Evolutionary conservation across 2,888 invertebrate species (phyloP).

Genomic region (Lissonota sp.): DNA sequence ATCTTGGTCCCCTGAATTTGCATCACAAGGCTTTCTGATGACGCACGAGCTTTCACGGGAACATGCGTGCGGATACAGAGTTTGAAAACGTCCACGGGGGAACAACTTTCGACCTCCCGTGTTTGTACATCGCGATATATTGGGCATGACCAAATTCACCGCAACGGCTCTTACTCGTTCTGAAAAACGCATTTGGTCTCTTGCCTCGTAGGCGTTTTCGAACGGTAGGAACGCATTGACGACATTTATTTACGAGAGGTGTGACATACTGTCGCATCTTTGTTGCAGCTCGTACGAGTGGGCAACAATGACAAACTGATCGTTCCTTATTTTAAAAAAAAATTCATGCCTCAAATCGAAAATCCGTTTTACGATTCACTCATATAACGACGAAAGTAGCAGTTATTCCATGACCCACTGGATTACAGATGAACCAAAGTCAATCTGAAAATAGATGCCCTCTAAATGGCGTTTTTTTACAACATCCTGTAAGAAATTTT

Average conservation of each 20-base stretch:
- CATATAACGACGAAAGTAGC: too few species aligned
- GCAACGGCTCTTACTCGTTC: neutral
- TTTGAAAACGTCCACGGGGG: neutral
- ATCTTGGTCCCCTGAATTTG: conserved; percentile 24
- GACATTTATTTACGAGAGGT: conserved; percentile 75
- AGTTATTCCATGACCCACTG: too few species aligned
- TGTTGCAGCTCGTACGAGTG: conserved; percentile 43
- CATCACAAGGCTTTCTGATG: conserved; percentile 20
- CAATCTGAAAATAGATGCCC: too few species aligned
- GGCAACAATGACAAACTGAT: conserved; percentile 45
- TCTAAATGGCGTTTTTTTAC: too few species aligned
- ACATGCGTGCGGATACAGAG: neutral
- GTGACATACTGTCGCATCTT: conserved; percentile 44
- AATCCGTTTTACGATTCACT: too few species aligned
- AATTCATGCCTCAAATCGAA: neutral
- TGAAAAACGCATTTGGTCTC: conserved; percentile 34
- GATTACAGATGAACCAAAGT: too few species aligned
- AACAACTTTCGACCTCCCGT: conserved; percentile 17
- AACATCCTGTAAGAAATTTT: too few species aligned
- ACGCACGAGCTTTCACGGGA: conserved; percentile 20
- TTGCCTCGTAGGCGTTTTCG: conserved; percentile 72
- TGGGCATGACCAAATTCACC: conserved; percentile 17
- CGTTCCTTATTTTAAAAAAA: conserved; percentile 7
- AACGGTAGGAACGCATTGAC: conserved; percentile 69
- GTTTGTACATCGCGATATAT: conserved; percentile 10